These are phyloP conservation scores for Porites cylindrica DNA, from an alignment of 92 coral and sea anemone genomes.

Conservation along the genomic window DNA sequence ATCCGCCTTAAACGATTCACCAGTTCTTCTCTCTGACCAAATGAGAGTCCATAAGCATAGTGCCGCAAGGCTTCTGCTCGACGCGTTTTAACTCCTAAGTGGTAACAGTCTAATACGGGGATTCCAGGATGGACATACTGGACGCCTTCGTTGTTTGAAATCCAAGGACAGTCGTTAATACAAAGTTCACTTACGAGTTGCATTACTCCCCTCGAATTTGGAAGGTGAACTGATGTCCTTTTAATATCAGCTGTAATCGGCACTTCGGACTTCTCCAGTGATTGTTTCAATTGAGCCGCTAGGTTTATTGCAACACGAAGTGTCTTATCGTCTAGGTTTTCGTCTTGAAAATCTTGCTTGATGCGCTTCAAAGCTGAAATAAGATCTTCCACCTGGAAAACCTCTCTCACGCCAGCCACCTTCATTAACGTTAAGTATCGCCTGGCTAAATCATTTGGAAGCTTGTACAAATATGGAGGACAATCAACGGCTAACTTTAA, in stretches of 20 bases:
- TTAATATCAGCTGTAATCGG: neutral
- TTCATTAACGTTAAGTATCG: slow-evolving; percentile 16
- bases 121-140: slow-evolving; percentile 38
- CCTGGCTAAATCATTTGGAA: slow-evolving; percentile 37
- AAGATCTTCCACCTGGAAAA: slow-evolving; percentile 51
- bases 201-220: slow-evolving; percentile 62
- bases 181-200: slow-evolving; percentile 56
- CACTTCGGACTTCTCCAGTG: neutral
- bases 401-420: slow-evolving; percentile 49
- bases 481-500: slow-evolving; percentile 24
- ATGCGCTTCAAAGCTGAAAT: slow-evolving; percentile 38
- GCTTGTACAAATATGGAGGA: slow-evolving; percentile 63
- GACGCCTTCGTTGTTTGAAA: slow-evolving; percentile 43
- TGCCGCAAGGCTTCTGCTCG: slow-evolving; percentile 53
- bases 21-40: slow-evolving; percentile 83
- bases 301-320: slow-evolving; percentile 34
- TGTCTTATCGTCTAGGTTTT: neutral
- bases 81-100: slow-evolving; percentile 71
- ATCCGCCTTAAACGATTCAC: slow-evolving; percentile 81
- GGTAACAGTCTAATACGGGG: slow-evolving; percentile 31
- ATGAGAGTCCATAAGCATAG: slow-evolving; percentile 50
- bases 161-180: slow-evolving; percentile 72
- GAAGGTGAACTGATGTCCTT: slow-evolving; percentile 46
- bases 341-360: slow-evolving; percentile 23
- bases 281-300: slow-evolving; percentile 6